Percentiles rank a stretch among this genome's conserved stretches.
These are phyloP conservation scores for Xiphophorus birchmanni DNA, from an alignment of 2,797 vertebrate species.

Conservation along the genomic window DNA sequence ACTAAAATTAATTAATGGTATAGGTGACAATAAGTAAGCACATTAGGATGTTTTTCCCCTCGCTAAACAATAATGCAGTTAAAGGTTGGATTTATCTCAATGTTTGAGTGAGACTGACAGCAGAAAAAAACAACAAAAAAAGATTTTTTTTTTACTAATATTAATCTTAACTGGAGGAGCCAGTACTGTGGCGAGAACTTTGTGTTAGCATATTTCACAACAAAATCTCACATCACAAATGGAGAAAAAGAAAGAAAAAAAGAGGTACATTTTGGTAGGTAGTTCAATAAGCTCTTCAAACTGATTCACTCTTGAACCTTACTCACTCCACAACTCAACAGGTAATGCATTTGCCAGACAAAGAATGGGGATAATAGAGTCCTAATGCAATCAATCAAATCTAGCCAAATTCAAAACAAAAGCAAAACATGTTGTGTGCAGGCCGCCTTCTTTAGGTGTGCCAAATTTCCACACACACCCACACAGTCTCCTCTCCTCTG, in stretches of 20 bases:
- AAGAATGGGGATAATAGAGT: slow-evolving; percentile 21
- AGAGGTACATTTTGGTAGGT: not conserved
- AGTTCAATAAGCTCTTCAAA: not conserved
- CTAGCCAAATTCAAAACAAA: slow-evolving; percentile 24
- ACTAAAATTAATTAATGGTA: not conserved
- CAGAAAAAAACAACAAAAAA: not conserved
- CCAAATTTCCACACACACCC: slow-evolving; percentile 10
- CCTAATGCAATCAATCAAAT: slow-evolving; percentile 16
- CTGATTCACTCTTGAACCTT: not conserved
- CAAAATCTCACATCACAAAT: not conserved
- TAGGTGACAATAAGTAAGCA: not conserved
- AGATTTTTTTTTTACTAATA: not conserved
- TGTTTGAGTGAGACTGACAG: not conserved
- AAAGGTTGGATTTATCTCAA: not conserved
- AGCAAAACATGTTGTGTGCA: not conserved
- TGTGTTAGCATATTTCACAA: not conserved
- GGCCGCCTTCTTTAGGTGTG: slow-evolving; percentile 8
- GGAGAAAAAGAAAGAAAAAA: not conserved
- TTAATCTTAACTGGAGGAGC: not conserved
- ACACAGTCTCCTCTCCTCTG: slow-evolving; percentile 9
- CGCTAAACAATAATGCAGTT: not conserved
- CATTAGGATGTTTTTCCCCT: not conserved
- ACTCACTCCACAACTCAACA: slow-evolving; percentile 12
- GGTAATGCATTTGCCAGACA: slow-evolving; percentile 2
- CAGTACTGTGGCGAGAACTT: not conserved